A percentile compares a stretch with the other conserved stretches of the same genome.
These are phyloP conservation scores for Shinisaurus crocodilurus DNA, from an alignment of 2,113 vertebrate species.

Conservation along the genomic window DNA sequence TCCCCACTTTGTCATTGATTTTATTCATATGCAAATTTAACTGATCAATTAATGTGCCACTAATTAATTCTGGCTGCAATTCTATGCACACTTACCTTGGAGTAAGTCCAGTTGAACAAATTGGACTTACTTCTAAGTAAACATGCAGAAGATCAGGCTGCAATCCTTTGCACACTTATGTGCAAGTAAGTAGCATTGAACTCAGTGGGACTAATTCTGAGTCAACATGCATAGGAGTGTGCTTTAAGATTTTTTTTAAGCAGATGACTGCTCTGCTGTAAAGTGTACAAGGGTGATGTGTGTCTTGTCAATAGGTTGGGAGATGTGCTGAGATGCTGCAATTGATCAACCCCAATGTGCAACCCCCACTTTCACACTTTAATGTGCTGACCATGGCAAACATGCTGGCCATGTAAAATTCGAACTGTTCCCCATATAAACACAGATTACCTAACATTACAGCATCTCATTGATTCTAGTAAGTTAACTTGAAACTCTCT, in stretches of 20 bases:
- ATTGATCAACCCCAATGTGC: neutral
- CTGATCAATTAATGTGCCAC: neutral
- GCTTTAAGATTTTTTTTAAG: neutral
- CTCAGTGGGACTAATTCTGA: neutral
- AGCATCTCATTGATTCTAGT: neutral
- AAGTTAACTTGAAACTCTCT: neutral
- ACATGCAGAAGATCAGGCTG: neutral
- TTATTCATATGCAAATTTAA: neutral
- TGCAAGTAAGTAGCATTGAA: neutral
- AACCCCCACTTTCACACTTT: neutral
- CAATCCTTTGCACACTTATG: neutral
- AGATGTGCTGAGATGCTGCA: neutral
- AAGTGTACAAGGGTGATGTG: neutral
- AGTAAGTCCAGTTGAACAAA: neutral
- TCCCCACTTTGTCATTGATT: neutral
- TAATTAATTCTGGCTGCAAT: neutral
- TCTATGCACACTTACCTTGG: neutral
- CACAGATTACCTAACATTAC: too few relatives aligned
- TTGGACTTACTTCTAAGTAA: neutral
- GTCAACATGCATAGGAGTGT: neutral
- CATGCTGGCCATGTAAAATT: neutral
- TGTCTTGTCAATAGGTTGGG: neutral
- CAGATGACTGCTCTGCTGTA: neutral
- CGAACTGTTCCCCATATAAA: neutral
- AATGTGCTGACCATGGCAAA: neutral